These are phyloP conservation scores for Aphelenchoides avenae DNA, from an alignment of 1,140 invertebrate genomes.

Conservation along the genomic window DNA sequence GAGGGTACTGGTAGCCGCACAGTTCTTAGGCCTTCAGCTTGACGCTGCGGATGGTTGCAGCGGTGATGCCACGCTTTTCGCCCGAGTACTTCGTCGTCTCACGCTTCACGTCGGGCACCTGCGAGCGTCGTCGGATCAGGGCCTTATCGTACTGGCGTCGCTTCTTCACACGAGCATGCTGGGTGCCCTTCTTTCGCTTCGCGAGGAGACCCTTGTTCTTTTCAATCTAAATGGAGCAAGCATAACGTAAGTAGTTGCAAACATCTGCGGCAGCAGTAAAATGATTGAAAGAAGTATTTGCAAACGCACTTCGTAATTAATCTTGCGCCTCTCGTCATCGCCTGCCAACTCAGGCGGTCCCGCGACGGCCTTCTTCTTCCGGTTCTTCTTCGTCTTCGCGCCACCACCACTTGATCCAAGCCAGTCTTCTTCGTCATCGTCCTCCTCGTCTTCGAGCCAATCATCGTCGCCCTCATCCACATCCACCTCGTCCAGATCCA, in stretches of 20 bases:
- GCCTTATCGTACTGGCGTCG: conserved; percentile 33
- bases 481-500: not conserved
- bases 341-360: not conserved
- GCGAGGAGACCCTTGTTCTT: conserved; percentile 32
- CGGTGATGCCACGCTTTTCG: conserved; percentile 34
- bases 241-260: no score
- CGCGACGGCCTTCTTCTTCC: not conserved
- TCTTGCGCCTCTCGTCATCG: conserved; percentile 10
- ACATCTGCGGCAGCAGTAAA: conserved; percentile 4
- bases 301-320: conserved; percentile 28
- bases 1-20: no score
- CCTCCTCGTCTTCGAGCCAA: conserved; percentile 6
- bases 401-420: not conserved
- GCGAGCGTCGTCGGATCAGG: conserved; percentile 29
- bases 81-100: conserved; percentile 33
- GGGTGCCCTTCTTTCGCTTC: conserved; percentile 12
- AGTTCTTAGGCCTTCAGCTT: no score
- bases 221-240: conserved; percentile 28
- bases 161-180: conserved; percentile 35
- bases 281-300: no score
- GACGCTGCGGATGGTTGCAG: conserved; percentile 21
- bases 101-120: conserved; percentile 28
- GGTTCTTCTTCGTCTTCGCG: not conserved
- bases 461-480: not conserved
- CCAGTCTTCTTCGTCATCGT: conserved; percentile 8